phyloP scores from a whole-genome alignment of 1,140 invertebrate genomes.

The Hyles euphorbiae region DNA sequence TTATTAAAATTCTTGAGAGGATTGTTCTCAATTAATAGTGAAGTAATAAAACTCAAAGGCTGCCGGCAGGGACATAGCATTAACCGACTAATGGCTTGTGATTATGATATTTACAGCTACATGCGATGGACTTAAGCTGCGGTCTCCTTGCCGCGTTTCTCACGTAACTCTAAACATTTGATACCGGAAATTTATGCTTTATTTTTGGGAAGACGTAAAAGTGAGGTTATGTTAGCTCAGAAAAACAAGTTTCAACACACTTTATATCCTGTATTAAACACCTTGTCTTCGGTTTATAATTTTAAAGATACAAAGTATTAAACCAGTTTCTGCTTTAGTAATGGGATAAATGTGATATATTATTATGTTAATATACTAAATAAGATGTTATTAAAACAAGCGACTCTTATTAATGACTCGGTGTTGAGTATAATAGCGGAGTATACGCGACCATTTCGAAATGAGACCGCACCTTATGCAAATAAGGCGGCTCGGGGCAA shows the following conservation, averaged over 20 bases:
- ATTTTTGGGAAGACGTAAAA: too few species aligned
- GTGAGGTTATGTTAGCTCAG: too few species aligned
- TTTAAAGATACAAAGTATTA: too few species aligned
- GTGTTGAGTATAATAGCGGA: too few species aligned
- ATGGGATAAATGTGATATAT: neutral
- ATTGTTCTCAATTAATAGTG: slow-evolving; percentile 60
- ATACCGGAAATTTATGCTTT: too few species aligned
- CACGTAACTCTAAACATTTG: too few species aligned
- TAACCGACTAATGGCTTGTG: slow-evolving; percentile 64
- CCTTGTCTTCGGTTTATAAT: too few species aligned
- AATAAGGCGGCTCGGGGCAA: slow-evolving; percentile 71
- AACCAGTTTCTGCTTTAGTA: neutral
- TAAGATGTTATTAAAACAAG: too few species aligned
- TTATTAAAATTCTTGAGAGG: slow-evolving; percentile 33
- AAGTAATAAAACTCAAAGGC: slow-evolving; percentile 59
- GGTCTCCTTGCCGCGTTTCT: slow-evolving; percentile 23
- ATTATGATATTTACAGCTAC: slow-evolving; percentile 72
- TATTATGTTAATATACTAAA: too few species aligned
- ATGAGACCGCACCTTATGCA: slow-evolving; percentile 65
- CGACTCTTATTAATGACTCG: too few species aligned
- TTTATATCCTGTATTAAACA: too few species aligned
- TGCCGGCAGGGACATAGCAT: slow-evolving; percentile 61
- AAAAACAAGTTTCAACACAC: too few species aligned
- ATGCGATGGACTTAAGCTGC: slow-evolving; percentile 45
- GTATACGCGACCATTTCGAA: slow-evolving; percentile 2